Conservation (phyloP, 2,797 vertebrate species). For the Sebastes nivosus region DNA sequence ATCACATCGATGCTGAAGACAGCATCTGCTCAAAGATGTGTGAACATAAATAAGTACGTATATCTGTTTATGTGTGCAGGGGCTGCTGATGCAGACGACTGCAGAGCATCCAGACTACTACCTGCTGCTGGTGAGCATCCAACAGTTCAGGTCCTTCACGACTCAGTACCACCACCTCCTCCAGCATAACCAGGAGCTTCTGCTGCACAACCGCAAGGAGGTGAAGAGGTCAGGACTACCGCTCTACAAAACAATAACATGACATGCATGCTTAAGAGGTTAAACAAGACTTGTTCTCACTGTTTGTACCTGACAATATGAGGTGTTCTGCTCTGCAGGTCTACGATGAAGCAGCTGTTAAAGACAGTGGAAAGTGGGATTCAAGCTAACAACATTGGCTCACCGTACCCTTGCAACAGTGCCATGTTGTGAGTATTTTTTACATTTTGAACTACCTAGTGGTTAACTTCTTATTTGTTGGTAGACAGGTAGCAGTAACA, state of each 20-base stretch:
- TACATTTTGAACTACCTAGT: too few relatives aligned
- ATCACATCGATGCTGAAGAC: not conserved
- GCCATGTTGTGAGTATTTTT: slow-evolving; percentile 71
- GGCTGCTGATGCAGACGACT: slow-evolving; percentile 91
- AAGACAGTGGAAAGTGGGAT: slow-evolving; percentile 86
- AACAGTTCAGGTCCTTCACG: slow-evolving; percentile 92
- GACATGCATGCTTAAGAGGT: not conserved
- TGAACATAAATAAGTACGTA: not conserved
- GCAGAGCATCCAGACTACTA: slow-evolving; percentile 97
- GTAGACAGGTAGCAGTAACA: accelerated
- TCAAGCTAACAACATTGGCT: slow-evolving; percentile 83
- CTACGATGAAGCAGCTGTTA: slow-evolving; percentile 89
- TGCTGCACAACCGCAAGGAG: slow-evolving; percentile 91
- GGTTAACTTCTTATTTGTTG: not conserved
- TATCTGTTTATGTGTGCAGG: slow-evolving; percentile 72
- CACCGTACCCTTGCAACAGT: slow-evolving; percentile 66
- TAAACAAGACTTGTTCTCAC: not conserved
- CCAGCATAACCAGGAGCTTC: slow-evolving; percentile 93
- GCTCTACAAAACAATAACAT: not conserved
- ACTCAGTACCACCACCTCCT: slow-evolving; percentile 92
- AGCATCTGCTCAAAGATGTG: not conserved
- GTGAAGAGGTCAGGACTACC: slow-evolving; percentile 87
- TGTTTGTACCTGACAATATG: not conserved
- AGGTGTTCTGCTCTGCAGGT: slow-evolving; percentile 75
- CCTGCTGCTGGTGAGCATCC: slow-evolving; percentile 93